Percentiles rank a stretch among this genome's conserved stretches.
Conservation (phyloP, 2,797 vertebrate genomes). For the Pseudochirops corinnae region DNA sequence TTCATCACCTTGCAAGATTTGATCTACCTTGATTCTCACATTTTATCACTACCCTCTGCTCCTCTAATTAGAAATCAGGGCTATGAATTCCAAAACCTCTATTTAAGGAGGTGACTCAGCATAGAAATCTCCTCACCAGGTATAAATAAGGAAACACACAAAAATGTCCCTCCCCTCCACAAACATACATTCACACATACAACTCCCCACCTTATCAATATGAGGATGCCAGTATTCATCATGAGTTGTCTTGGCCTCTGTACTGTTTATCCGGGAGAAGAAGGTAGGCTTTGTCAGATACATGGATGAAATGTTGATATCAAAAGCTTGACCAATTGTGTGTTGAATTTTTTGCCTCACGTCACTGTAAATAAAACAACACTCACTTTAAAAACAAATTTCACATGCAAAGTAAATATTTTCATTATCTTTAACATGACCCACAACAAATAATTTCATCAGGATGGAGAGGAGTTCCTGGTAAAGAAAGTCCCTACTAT, state of each 20-base stretch:
- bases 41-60: no score
- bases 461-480: not conserved
- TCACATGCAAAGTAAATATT: not conserved
- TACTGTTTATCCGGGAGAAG: slow-evolving; percentile 98
- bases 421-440: not conserved
- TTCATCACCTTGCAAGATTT: no score
- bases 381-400: not conserved
- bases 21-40: no score
- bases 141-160: no score
- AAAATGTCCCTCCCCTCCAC: not conserved
- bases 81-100: no score
- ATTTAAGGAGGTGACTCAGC: no score
- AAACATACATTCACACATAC: not conserved
- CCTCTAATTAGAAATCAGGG: no score
- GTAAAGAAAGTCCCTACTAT: not conserved
- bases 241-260: slow-evolving; percentile 91
- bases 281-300: slow-evolving; percentile 98
- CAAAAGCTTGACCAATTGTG: slow-evolving; percentile 91
- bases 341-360: slow-evolving; percentile 92
- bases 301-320: slow-evolving; percentile 87
- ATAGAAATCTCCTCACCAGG: no score
- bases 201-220: slow-evolving; percentile 92
- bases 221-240: slow-evolving; percentile 99
- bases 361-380: slow-evolving; percentile 81
- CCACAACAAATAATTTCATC: not conserved